Evolutionary conservation across 1,140 invertebrate species (phyloP), one percentile per base, ranked within the genome.

Genomic region (Drosophila ercepeae): DNA sequence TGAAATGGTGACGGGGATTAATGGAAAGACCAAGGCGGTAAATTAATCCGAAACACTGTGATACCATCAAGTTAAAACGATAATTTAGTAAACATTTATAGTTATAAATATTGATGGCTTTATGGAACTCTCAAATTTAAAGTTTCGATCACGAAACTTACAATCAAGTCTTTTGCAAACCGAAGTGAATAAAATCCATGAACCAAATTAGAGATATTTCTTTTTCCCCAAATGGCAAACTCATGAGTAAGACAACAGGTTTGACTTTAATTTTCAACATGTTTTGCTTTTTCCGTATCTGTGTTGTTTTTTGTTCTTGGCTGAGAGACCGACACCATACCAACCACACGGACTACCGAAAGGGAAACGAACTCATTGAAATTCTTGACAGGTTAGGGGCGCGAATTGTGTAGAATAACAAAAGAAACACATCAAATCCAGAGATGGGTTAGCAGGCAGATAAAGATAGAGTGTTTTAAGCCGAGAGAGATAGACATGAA

Each of bases 311-410:
- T 29, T 27, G 58, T 25, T 70, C 45, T 44, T 70, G 61, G 18
- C 53, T 48, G 53, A 57, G 23, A 49, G 25, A 21, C 52, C 59
- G 21, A 45, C 21, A 21, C 21, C 21, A 21, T 21, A 51, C 29
- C 41, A 41, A 70, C 74, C 72, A 55, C 46, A 58, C 16, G 32
- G 70, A 64, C 81, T 76, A 79, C 81, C 76, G 81, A 86, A 86
- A 86, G 82, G 81, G 82, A 86, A 86, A 88, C 82, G 82, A 86
- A 86, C 81, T 86, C 82, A 88, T 86, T 86, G 82, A 88, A 86
- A 86, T 86, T 86, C 81, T 70, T 74, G 59, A 70, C 82, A 74
- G 78, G 76, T 68, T 73, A 53, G 68, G 59, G 42, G 63, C 68
- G 76, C 81, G 76, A 81, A 86, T 81, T 76, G 76, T 75, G 58